Evolutionary conservation across 2,888 invertebrate genomes (phyloP), one percentile per base, ranked within the genome.

Genomic region (Chalcosyrphus nemorum): DNA sequence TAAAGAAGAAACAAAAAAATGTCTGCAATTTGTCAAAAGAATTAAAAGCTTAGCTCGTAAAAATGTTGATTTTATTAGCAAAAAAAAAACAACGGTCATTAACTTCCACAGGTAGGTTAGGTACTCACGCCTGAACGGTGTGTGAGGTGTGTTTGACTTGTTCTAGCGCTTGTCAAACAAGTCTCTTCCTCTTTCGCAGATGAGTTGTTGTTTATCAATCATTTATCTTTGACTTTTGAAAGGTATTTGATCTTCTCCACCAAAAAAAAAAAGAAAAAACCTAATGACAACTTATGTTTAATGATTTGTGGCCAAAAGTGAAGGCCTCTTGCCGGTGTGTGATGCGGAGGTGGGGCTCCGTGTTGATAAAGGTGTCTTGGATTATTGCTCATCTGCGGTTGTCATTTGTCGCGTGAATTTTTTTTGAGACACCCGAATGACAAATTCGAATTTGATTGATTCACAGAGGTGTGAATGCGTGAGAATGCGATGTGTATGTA

Each of bases 11-110:
- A n/a, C n/a, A n/a, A 57, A 71, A 38, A 13, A 59, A 56, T 77
- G 71, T 50, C 54, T 27, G 66, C 61, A 41, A 78, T 82, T 82
- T 82, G 82, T 82, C 78, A 77, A 77, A 81, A 81, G 77, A 66
- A 45, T 66, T 47, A 71, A 54, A 65, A 38, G 61, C 45, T 66
- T 47, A 61, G 47, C 75, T 81, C 81, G 50, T 76, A 59, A 66
- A 66, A 77, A 72, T 63, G 57, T 17, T 45, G 41, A 68, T 63
- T 78, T 78, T 78, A 74, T 77, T 77, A 77, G 77, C 66, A 59
- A 66, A 38, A 50, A 66, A 27, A 47, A 32, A 27, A 17, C 11
- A n/a, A 13, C 32, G 76, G 59, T 68, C 76, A 76, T 68, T 76
- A 59, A 59, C 76, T 41, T 59, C 43, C 6, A 54, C 61, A 41